Base-by-base conservation (phyloP, 2,888 invertebrate species). In the Sipunculus nudus region DNA sequence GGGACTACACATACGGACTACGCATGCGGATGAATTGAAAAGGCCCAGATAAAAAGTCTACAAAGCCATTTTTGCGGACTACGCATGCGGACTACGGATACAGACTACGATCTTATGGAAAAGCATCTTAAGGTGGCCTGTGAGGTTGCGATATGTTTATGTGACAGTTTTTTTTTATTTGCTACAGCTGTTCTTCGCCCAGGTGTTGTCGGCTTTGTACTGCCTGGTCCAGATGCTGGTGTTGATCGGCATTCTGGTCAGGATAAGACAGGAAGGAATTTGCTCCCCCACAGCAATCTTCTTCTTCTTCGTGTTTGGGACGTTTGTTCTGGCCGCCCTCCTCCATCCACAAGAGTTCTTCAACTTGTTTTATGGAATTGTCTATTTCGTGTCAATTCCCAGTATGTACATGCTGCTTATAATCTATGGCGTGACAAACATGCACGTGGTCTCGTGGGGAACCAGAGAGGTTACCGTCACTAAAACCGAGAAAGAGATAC, bases 231-330 rank as follows among this genome's bases (percentile, higher is more conserved):
- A 79, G 80, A 75, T 80, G 73, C 73, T 77, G 8, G 80, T 80
- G 10, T 66, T 78, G 1, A 79, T 79, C 16, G 97, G 97, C 89
- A 96, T 96, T 1, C 94, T 96, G 1, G 88, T 97, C 31, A 71
- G 71, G 13, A 78, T 78, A 2, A 72, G 65, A 0, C 54, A 71
- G 32, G 71, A 74, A 50, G 72, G 73, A 25, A 70, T 75, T 43
- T 75, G 75, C 40, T 74, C 76, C 61, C 79, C 80, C 0, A 78
- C 77, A 61, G 79, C 79, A 5, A 65, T 80, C 38, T 78, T 80
- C 56, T 69, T 80, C 19, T 64, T 68, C 23, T 65, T 74, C 28
- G 64, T 80, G 43, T 66, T 73, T 5, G 52, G 69, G 8, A 71
- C 78, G 28, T 79, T 80, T 63, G 29, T 74, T 4, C 61, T 79